phyloP scores from a whole-genome alignment of 2,888 invertebrate species.

The Ctenicera cuprea region DNA sequence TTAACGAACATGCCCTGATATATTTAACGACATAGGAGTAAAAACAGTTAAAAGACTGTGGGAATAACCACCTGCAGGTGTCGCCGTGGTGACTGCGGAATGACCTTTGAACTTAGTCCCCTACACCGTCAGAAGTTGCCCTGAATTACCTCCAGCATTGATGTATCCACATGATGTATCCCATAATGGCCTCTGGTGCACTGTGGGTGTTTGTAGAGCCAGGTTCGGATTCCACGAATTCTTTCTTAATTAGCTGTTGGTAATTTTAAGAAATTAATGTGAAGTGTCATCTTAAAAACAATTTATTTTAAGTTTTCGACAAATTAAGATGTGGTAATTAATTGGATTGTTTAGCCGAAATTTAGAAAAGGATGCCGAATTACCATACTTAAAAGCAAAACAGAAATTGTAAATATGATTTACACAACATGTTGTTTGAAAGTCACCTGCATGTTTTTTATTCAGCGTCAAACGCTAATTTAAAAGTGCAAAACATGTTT shows the following conservation, averaged over 20 bases:
- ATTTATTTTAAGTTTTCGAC: too few relatives aligned
- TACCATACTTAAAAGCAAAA: too few relatives aligned
- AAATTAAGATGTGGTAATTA: too few relatives aligned
- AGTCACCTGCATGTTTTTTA: too few relatives aligned
- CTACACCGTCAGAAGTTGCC: conserved; percentile 35
- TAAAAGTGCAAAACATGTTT: too few relatives aligned
- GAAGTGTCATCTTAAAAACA: too few relatives aligned
- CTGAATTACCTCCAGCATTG: conserved; percentile 51
- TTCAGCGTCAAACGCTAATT: too few relatives aligned
- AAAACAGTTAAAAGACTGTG: conserved; percentile 51
- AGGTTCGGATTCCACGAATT: conserved; percentile 35
- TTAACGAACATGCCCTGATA: conserved; percentile 36
- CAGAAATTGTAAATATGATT: too few relatives aligned
- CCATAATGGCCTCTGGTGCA: conserved; percentile 46
- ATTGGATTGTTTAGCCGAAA: too few relatives aligned
- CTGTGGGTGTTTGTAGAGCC: conserved; percentile 35
- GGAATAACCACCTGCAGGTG: conserved; percentile 63
- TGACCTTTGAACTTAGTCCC: conserved; percentile 62
- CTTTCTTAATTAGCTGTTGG: conserved; percentile 21
- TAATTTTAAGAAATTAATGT: background rate
- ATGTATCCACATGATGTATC: conserved; percentile 51
- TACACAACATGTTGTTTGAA: too few relatives aligned
- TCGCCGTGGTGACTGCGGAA: conserved; percentile 60
- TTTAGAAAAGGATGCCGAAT: too few relatives aligned
- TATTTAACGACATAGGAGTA: conserved; percentile 35